phyloP scores from a whole-genome alignment of 2,888 invertebrate species.

The Cerceris rybyensis region DNA sequence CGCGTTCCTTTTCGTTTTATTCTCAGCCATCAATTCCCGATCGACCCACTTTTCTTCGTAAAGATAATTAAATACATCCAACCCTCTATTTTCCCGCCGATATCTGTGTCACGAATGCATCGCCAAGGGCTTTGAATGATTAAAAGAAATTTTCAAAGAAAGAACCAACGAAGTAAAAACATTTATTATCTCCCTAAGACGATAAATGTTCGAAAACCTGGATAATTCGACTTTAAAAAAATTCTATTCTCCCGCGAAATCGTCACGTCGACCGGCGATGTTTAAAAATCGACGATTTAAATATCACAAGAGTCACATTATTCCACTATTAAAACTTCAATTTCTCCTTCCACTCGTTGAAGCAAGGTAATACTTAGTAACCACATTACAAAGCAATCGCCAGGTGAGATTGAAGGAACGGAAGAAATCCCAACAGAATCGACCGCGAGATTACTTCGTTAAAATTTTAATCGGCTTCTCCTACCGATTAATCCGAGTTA shows the following conservation, averaged over 20 bases:
- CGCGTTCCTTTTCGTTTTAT: slow-evolving; percentile 1
- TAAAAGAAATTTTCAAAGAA: not conserved
- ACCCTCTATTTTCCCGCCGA: not conserved
- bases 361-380: not conserved
- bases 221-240: too few species aligned
- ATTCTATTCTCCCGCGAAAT: too few species aligned
- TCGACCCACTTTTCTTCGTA: slow-evolving; percentile 28
- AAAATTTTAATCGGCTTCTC: slow-evolving; percentile 38
- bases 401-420: slow-evolving; percentile 6
- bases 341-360: not conserved
- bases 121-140: not conserved
- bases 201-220: not conserved
- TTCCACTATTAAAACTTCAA: not conserved
- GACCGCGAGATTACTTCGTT: slow-evolving; percentile 39
- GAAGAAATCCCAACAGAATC: slow-evolving; percentile 12
- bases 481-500: slow-evolving; percentile 2
- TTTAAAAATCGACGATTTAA: not conserved
- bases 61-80: slow-evolving; percentile 54
- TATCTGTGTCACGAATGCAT: not conserved
- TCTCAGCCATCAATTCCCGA: slow-evolving; percentile 33
- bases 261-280: too few species aligned
- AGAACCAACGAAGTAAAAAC: not conserved
- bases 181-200: not conserved
- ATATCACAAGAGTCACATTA: not conserved
- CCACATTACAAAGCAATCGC: slow-evolving; percentile 1